Conservation (phyloP, 2,888 invertebrate species). For the Lagria hirta region DNA sequence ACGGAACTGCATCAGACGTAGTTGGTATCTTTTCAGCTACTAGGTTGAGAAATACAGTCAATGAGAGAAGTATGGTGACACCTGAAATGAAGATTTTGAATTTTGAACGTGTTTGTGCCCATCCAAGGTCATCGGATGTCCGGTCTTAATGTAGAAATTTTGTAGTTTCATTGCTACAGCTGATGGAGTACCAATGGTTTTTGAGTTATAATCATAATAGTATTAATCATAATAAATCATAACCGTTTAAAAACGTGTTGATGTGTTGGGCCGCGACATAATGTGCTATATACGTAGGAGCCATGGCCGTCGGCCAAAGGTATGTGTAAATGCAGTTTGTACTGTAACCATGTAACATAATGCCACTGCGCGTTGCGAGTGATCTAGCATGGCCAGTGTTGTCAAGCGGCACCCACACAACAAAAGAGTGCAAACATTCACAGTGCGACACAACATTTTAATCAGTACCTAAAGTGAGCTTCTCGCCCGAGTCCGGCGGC, state of each 20-base stretch:
- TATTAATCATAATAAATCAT: no score
- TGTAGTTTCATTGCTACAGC: slow-evolving; percentile 21
- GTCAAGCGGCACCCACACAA: slow-evolving; percentile 45
- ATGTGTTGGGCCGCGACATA: slow-evolving; percentile 19
- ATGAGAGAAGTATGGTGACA: slow-evolving; percentile 94
- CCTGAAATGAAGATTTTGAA: slow-evolving; percentile 67
- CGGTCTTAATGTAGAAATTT: slow-evolving; percentile 14
- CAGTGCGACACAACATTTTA: slow-evolving; percentile 36
- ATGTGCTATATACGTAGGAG: slow-evolving; percentile 18
- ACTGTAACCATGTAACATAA: slow-evolving; percentile 36
- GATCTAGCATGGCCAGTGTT: slow-evolving; percentile 43
- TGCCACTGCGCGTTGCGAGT: slow-evolving; percentile 42
- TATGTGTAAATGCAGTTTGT: slow-evolving; percentile 27
- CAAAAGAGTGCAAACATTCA: slow-evolving; percentile 43
- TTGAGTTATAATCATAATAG: slow-evolving; percentile 1
- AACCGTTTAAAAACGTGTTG: slow-evolving; percentile 18
- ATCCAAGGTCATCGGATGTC: slow-evolving; percentile 34
- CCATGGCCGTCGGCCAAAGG: slow-evolving; percentile 24
- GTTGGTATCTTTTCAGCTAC: slow-evolving; percentile 96
- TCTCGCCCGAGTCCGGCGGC: slow-evolving; percentile 97
- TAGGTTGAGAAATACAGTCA: slow-evolving; percentile 97
- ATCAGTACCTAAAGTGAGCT: slow-evolving; percentile 83
- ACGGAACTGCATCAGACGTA: slow-evolving; percentile 79
- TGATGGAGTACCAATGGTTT: slow-evolving; percentile 26
- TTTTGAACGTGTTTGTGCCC: slow-evolving; percentile 48